These are phyloP conservation scores for Octodon degus DNA, from an alignment of 2,113 vertebrate genomes.

Conservation along the genomic window DNA sequence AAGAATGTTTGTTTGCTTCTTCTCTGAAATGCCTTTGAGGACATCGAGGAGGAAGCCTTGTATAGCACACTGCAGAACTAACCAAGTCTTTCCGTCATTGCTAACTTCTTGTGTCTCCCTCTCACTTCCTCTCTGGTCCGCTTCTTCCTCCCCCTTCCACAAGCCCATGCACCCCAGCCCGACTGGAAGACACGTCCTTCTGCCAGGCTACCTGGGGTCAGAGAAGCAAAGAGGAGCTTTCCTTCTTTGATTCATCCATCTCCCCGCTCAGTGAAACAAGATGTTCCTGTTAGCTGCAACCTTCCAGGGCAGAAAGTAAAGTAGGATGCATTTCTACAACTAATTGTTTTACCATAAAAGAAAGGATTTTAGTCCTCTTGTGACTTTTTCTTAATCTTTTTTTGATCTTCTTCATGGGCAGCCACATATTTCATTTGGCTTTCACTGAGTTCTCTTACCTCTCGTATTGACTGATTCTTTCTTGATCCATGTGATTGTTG, in stretches of 20 bases:
- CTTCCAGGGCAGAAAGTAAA: not conserved
- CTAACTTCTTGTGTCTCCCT: not conserved
- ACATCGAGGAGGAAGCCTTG: not conserved
- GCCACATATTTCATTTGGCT: not conserved
- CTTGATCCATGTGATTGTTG: not conserved
- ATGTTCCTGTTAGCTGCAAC: not conserved
- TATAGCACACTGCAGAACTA: not conserved
- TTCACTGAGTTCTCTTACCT: not conserved
- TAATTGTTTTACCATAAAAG: not conserved
- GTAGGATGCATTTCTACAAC: not conserved
- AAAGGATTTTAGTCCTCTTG: not conserved
- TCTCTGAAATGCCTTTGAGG: constrained; percentile 14
- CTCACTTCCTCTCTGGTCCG: not conserved
- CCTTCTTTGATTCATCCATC: not conserved
- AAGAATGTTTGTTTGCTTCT: not conserved
- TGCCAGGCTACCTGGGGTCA: not conserved
- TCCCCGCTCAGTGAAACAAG: not conserved
- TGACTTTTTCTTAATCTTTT: not conserved
- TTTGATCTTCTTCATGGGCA: not conserved
- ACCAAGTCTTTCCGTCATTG: not conserved
- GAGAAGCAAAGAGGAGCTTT: accelerated
- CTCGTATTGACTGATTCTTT: not conserved
- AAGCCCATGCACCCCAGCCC: not conserved
- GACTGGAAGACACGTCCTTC: not conserved
- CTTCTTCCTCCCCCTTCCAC: not conserved